Conservation (phyloP, 2,113 vertebrate genomes). For the Synchiropus splendidus region DNA sequence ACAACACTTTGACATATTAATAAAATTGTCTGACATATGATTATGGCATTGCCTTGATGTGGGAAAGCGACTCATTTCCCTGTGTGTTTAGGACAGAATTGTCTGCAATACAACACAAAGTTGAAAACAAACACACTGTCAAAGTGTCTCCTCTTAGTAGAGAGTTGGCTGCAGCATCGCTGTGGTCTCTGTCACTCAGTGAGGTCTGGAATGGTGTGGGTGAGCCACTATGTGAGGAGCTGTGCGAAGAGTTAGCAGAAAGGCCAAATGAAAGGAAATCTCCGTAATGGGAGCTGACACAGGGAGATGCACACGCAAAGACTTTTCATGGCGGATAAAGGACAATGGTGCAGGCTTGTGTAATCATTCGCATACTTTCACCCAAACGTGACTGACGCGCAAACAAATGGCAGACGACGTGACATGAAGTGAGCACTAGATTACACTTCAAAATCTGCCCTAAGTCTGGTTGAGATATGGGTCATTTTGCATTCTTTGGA, state of each 20-base stretch:
- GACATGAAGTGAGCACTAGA: slow-evolving; percentile 18
- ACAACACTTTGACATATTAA: neutral
- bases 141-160: slow-evolving; percentile 28
- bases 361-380: slow-evolving; percentile 27
- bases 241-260: slow-evolving; percentile 1
- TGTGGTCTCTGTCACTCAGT: slow-evolving; percentile 42
- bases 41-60: neutral
- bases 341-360: slow-evolving; percentile 31
- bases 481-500: slow-evolving; percentile 27
- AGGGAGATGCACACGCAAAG: slow-evolving; percentile 14
- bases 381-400: slow-evolving; percentile 29
- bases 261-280: slow-evolving; percentile 47
- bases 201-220: slow-evolving; percentile 32
- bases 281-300: slow-evolving; percentile 43
- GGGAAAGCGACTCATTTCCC: slow-evolving; percentile 1
- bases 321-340: slow-evolving; percentile 16
- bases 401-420: slow-evolving; percentile 36
- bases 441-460: slow-evolving; percentile 12
- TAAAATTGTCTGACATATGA: slow-evolving; percentile 1
- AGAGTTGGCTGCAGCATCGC: slow-evolving; percentile 44
- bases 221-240: slow-evolving; percentile 11
- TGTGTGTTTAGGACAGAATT: neutral
- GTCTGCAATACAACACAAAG: neutral
- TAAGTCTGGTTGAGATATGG: slow-evolving; percentile 28
- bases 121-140: slow-evolving; percentile 6